A percentile compares a stretch with the other conserved stretches of the same genome.
Evolutionary conservation across 2,113 vertebrate species (phyloP).

Genomic region (Solenodon paradoxus): DNA sequence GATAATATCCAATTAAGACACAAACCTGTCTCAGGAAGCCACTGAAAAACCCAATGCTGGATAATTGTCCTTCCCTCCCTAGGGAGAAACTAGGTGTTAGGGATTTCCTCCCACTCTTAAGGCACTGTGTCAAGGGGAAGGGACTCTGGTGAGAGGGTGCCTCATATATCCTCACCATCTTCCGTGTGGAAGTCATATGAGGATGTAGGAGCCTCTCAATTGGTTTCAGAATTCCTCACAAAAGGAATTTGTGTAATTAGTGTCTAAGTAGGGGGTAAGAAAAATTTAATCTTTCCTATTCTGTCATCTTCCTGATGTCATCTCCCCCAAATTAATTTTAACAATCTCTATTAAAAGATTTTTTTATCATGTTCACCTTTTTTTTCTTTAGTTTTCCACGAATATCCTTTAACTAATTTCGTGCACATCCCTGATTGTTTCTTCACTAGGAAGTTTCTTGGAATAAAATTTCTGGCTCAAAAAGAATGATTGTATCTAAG

Average conservation of each 20-base stretch:
- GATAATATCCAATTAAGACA: background rate
- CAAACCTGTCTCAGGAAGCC: background rate
- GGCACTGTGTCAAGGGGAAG: background rate
- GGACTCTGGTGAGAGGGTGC: background rate
- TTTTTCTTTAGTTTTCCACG: background rate
- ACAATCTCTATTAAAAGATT: background rate
- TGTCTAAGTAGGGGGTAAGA: background rate
- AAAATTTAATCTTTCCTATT: background rate
- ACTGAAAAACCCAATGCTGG: background rate
- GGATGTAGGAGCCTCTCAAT: background rate
- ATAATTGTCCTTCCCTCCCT: background rate
- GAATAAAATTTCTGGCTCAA: background rate
- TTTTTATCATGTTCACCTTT: background rate
- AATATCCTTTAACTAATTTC: background rate
- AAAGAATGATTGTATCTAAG: background rate
- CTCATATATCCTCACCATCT: background rate
- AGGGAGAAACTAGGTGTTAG: background rate
- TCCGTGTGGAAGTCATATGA: background rate
- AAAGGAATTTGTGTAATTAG: background rate
- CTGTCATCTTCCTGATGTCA: background rate
- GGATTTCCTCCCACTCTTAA: background rate
- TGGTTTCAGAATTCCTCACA: background rate
- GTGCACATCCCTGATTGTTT: background rate
- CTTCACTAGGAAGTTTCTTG: background rate
- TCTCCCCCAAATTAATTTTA: background rate